A percentile compares a stretch with the other conserved stretches of the same genome.
These are phyloP conservation scores for Melikaiella ostensackeni DNA, from an alignment of 2,888 invertebrate species.

Conservation along the genomic window DNA sequence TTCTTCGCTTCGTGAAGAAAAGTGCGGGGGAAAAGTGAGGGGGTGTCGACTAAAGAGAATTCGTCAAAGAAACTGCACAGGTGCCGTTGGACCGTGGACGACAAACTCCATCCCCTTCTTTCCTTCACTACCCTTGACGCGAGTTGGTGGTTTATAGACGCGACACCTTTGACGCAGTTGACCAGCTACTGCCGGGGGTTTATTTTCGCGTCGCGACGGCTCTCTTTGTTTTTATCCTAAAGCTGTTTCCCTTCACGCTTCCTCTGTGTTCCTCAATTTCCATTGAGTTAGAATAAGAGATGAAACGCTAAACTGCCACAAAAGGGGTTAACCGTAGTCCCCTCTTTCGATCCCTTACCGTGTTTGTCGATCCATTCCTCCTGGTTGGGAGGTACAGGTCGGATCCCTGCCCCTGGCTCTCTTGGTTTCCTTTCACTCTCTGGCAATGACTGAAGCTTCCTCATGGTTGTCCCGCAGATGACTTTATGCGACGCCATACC, in stretches of 20 bases:
- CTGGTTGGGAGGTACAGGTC: conserved; percentile 50
- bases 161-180: conserved; percentile 30
- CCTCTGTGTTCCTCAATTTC: conserved; percentile 74
- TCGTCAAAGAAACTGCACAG: conserved; percentile 59
- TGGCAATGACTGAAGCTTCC: conserved; percentile 40
- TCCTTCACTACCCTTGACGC: conserved; percentile 51
- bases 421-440: conserved; percentile 24
- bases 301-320: conserved; percentile 76
- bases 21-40: conserved; percentile 47
- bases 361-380: conserved; percentile 35
- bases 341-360: conserved; percentile 54
- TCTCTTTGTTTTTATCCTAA: conserved; percentile 70
- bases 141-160: conserved; percentile 42
- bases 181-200: conserved; percentile 42
- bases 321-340: conserved; percentile 66
- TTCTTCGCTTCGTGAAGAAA: conserved; percentile 44
- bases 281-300: conserved; percentile 77
- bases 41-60: conserved; percentile 48
- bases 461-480: conserved; percentile 40
- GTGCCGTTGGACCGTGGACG: conserved; percentile 55
- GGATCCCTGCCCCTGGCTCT: background rate
- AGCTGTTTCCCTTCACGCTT: conserved; percentile 72
- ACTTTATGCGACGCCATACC: conserved; percentile 40
- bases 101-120: conserved; percentile 51
- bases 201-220: conserved; percentile 51